A percentile compares a stretch with the other conserved stretches of the same genome.
Evolutionary conservation across 2,888 invertebrate genomes (phyloP).

Genomic region (Tanypteryx hageni): DNA sequence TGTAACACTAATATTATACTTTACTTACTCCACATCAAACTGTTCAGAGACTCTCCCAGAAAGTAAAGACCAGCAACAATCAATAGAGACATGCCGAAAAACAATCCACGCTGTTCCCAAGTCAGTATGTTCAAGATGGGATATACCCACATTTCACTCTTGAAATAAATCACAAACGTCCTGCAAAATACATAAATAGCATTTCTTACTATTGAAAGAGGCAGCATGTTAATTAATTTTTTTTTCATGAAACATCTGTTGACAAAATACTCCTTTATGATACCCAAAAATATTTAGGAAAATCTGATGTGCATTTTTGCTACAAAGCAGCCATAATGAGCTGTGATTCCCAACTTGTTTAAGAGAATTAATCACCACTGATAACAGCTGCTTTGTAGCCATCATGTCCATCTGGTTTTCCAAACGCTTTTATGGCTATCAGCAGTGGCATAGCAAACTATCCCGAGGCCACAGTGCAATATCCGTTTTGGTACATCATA

Average conservation of each 20-base stretch:
- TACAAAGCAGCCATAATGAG: no score
- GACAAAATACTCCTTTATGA: no score
- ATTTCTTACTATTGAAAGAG: background rate
- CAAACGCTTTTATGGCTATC: no score
- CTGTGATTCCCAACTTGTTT: no score
- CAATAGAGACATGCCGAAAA: constrained; percentile 82
- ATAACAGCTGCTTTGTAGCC: no score
- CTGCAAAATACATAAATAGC: constrained; percentile 71
- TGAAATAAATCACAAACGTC: constrained; percentile 85
- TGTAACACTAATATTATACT: background rate
- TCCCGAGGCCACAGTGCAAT: no score
- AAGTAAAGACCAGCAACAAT: constrained; percentile 82
- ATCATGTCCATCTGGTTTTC: no score
- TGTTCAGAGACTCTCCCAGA: constrained; percentile 85
- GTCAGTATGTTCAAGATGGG: constrained; percentile 89
- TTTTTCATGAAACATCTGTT: background rate
- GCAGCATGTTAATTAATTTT: background rate
- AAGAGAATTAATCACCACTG: no score
- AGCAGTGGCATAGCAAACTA: no score
- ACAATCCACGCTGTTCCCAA: constrained; percentile 83
- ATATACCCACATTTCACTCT: constrained; percentile 93
- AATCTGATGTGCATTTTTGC: no score
- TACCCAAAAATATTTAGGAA: no score
- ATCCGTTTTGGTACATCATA: no score
- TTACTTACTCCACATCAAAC: constrained; percentile 83